A percentile compares a stretch with the other conserved stretches of the same genome.
phyloP scores from a whole-genome alignment of 2,888 invertebrate genomes.

The Leptothorax acervorum region DNA sequence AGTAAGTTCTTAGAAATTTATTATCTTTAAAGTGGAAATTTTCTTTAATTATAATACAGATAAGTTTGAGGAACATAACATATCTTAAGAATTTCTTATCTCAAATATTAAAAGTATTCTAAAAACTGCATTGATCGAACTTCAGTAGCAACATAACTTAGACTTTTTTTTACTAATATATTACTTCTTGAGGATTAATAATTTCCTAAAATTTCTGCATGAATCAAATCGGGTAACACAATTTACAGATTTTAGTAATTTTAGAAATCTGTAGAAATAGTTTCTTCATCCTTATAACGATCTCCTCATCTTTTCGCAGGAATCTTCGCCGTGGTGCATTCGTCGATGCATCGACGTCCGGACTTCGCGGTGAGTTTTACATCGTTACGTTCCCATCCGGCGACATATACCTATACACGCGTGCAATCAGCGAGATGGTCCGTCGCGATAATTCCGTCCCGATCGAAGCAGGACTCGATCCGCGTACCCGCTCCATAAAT shows the following conservation, averaged over 20 bases:
- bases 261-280: neutral
- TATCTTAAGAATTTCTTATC: neutral
- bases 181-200: neutral
- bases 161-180: neutral
- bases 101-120: neutral
- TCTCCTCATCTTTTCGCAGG: neutral
- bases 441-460: conserved; percentile 68
- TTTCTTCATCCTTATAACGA: neutral
- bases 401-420: conserved; percentile 39
- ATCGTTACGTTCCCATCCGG: conserved; percentile 28
- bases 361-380: neutral
- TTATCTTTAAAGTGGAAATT: neutral
- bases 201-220: neutral
- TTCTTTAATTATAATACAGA: neutral
- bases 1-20: neutral
- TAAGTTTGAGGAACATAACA: neutral
- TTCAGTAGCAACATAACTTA: neutral
- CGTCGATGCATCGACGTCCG: conserved; percentile 4
- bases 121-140: neutral
- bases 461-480: conserved; percentile 54
- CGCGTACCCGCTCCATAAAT: conserved; percentile 69
- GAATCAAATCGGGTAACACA: neutral
- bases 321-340: neutral
- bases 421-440: conserved; percentile 59
- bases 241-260: neutral